Conservation (phyloP, 2,113 vertebrate species). For the Chaenogobius annularis region DNA sequence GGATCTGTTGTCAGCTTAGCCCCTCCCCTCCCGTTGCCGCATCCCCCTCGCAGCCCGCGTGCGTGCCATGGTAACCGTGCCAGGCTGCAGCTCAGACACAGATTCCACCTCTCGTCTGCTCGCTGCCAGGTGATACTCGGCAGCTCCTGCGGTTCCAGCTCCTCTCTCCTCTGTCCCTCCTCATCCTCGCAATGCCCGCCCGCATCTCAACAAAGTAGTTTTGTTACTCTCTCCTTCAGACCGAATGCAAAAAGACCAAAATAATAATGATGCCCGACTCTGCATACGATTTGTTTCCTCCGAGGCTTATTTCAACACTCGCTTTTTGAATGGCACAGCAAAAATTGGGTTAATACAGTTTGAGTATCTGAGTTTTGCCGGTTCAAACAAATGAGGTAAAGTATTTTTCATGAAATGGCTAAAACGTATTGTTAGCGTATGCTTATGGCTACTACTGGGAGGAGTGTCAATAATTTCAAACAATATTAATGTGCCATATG, state of each 20-base stretch:
- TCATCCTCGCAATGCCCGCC: slow-evolving; percentile 53
- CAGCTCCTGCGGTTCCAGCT: slow-evolving; percentile 69
- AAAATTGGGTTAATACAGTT: slow-evolving; percentile 2
- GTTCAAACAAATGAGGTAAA: neutral
- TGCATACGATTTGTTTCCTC: slow-evolving; percentile 17
- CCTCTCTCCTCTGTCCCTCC: slow-evolving; percentile 53
- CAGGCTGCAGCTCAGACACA: slow-evolving; percentile 74
- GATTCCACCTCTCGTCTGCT: slow-evolving; percentile 71
- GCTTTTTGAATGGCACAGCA: slow-evolving; percentile 20
- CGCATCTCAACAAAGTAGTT: slow-evolving; percentile 63
- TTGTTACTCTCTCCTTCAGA: slow-evolving; percentile 62
- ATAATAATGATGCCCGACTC: slow-evolving; percentile 36
- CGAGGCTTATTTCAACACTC: slow-evolving; percentile 16
- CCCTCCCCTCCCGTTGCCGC: slow-evolving; percentile 31
- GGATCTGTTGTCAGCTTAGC: slow-evolving; percentile 13
- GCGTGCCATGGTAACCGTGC: slow-evolving; percentile 74
- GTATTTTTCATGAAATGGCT: neutral
- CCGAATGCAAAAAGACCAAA: slow-evolving; percentile 59
- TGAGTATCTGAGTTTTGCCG: slow-evolving; percentile 1
- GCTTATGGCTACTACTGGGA: too few relatives aligned
- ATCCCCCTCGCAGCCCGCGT: slow-evolving; percentile 45
- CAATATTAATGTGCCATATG: too few relatives aligned
- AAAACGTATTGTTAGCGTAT: neutral
- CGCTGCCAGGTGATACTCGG: slow-evolving; percentile 72
- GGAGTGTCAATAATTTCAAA: too few relatives aligned